Percentiles rank a stretch among this genome's conserved stretches.
phyloP scores from a whole-genome alignment of 2,888 invertebrate genomes.

The Acanthoscelides obtectus region DNA sequence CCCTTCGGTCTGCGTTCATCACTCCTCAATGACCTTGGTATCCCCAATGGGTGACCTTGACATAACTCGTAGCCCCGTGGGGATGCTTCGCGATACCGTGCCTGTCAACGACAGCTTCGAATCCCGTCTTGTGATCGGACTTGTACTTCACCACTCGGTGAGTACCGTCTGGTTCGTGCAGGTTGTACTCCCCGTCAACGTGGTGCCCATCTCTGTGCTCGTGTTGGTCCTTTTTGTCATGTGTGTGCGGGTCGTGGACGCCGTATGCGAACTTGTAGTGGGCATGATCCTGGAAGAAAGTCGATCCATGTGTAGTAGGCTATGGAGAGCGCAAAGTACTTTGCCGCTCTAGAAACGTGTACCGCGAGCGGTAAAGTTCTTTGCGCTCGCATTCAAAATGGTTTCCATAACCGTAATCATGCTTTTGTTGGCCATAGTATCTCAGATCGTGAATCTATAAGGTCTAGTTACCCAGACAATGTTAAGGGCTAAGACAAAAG shows the following conservation, averaged over 20 bases:
- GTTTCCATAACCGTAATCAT: too few relatives aligned
- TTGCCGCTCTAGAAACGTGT: too few relatives aligned
- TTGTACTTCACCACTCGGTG: constrained; percentile 42
- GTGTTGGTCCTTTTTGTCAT: constrained; percentile 42
- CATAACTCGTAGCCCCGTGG: constrained; percentile 26
- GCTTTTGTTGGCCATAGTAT: too few relatives aligned
- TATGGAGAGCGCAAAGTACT: too few relatives aligned
- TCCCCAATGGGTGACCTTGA: constrained; percentile 30
- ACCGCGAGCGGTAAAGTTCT: too few relatives aligned
- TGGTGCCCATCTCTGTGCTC: constrained; percentile 42
- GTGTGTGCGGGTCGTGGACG: constrained; percentile 43
- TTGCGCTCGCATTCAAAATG: too few relatives aligned
- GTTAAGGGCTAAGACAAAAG: too few relatives aligned
- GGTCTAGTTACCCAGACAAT: too few relatives aligned
- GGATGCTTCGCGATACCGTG: constrained; percentile 32
- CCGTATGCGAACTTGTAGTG: constrained; percentile 43
- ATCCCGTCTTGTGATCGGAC: constrained; percentile 24
- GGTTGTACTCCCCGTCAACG: constrained; percentile 41
- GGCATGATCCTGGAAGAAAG: constrained; percentile 17
- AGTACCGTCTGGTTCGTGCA: constrained; percentile 44
- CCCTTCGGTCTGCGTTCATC: neutral
- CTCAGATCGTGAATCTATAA: too few relatives aligned
- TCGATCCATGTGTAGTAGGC: too few relatives aligned
- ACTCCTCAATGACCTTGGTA: constrained; percentile 14
- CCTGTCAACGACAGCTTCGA: constrained; percentile 30